Evolutionary conservation across 2,888 invertebrate species (phyloP), one percentile per base, ranked within the genome.

Genomic region (Globia sparganii): DNA sequence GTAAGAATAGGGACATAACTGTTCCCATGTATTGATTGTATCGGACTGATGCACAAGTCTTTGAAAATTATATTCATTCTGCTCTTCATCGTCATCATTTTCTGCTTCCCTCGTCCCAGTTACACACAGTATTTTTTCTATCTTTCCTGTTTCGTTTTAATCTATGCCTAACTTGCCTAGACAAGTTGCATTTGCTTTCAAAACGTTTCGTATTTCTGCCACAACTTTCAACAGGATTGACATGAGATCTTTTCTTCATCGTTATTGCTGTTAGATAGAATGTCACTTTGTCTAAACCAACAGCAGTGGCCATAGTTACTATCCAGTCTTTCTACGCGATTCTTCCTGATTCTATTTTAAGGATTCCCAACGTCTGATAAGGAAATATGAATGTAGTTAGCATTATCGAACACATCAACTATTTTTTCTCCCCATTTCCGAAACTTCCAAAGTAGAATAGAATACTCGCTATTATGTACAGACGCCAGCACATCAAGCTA

Each of bases 11-110:
- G 77, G 18, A 34, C 67, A 25, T 25, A 1, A n/a, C 11, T 58
- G 67, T 82, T 82, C 11, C 13, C 40, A 40, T 67, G 34, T 58
- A 58, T 31, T 9, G 21, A 69, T 69, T 79, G 40, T 79, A 21
- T 49, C 34, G 28, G 4, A 21, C 11, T 43, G 43, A 28, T 28
- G 65, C n/a, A n/a, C n/a, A n/a, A n/a, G n/a, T n/a, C n/a, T n/a
- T n/a, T n/a, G 43, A 66, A 66, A 46, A 25, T 46, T 15, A 8
- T 2, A 21, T 43, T 0, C 2, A 21, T 11, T 40, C 65, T 28
- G 40, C 8, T 9, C n/a, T 28, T 43, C 5, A 28, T 28, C 21
- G 3, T 21, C n/a, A 21, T 21, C 2, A 28, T 65, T n/a, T n/a
- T 65, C 40, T 40, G n/a, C 18, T 15, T 9, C n/a, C 40, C 9